phyloP scores from a whole-genome alignment of 2,888 invertebrate genomes.

The Coecobrya sp. region DNA sequence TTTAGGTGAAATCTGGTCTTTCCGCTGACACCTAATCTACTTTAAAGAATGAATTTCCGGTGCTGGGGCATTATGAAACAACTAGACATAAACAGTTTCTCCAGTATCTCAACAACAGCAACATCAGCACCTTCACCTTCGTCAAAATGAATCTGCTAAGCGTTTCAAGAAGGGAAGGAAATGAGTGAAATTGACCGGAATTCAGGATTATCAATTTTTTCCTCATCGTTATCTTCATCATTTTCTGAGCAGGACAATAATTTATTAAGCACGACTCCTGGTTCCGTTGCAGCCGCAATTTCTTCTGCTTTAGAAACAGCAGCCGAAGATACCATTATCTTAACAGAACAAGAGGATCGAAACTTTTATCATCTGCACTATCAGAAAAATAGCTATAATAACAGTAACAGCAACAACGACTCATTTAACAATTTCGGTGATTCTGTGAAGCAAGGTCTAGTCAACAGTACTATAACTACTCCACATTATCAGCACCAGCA shows the following conservation, averaged over 20 bases:
- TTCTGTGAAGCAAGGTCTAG: conserved; percentile 17
- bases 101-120: neutral
- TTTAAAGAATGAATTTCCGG: neutral
- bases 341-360: neutral
- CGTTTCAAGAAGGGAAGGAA: conserved; percentile 16
- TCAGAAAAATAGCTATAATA: neutral
- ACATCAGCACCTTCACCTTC: neutral
- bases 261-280: conserved; percentile 18
- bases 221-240: neutral
- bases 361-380: neutral
- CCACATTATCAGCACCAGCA: neutral
- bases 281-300: conserved; percentile 65
- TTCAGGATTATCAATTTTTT: conserved; percentile 7
- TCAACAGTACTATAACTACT: neutral
- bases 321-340: conserved; percentile 1
- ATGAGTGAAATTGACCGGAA: conserved; percentile 74
- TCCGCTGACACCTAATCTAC: neutral
- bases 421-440: conserved; percentile 17
- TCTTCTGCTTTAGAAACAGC: conserved; percentile 69
- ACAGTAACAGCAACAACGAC: neutral
- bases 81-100: neutral
- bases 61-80: conserved; percentile 15
- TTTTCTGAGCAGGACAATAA: conserved; percentile 1
- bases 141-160: neutral
- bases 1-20: conserved; percentile 35